Evolutionary conservation across 2,113 vertebrate genomes (phyloP).

Genomic region (Nanger granti): DNA sequence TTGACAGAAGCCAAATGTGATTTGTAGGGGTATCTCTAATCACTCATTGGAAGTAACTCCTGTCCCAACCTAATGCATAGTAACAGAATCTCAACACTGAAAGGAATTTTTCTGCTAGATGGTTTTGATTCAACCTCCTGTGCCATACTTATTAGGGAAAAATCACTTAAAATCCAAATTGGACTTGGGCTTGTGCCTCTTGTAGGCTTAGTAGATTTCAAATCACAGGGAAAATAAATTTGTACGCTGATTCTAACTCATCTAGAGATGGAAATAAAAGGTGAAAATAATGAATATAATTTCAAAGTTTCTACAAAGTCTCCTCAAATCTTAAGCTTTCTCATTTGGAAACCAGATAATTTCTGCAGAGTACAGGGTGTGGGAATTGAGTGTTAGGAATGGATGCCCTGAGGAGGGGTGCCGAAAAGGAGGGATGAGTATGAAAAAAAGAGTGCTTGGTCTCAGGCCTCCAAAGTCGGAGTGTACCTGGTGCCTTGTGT

Average conservation of each 20-base stretch:
- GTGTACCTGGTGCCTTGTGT: fast-evolving
- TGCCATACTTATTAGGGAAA: background rate
- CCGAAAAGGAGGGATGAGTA: background rate
- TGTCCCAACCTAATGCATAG: background rate
- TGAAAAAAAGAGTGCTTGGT: background rate
- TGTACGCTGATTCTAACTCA: background rate
- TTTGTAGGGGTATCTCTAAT: too few relatives aligned
- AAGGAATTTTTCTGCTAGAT: background rate
- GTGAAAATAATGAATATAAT: background rate
- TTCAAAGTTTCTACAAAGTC: background rate
- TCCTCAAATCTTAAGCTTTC: background rate
- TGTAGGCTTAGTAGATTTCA: background rate
- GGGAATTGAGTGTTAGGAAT: background rate
- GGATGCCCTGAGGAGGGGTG: too few relatives aligned
- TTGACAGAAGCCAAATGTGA: background rate
- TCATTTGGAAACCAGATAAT: background rate
- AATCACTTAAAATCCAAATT: background rate
- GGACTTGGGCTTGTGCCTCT: background rate
- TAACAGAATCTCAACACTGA: background rate
- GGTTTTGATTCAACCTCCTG: background rate
- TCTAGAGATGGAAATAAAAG: background rate
- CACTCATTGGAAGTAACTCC: background rate
- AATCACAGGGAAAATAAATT: background rate
- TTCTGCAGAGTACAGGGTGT: background rate
- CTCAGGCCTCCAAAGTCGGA: background rate